These are phyloP conservation scores for Furcula furcula DNA, from an alignment of 2,888 invertebrate genomes.

Conservation along the genomic window DNA sequence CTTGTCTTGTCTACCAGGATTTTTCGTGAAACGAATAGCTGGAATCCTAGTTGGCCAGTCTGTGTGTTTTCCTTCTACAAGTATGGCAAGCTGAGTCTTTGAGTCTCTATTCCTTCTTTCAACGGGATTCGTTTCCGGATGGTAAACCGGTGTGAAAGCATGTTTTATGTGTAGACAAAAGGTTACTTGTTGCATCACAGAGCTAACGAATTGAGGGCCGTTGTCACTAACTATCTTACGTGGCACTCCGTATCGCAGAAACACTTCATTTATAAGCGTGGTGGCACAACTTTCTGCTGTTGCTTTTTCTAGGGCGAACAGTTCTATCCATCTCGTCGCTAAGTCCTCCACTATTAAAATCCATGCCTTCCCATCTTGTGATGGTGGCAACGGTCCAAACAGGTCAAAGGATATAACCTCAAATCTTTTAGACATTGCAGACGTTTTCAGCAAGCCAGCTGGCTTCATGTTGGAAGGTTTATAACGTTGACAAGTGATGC, in stretches of 20 bases:
- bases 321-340: not conserved
- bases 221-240: not conserved
- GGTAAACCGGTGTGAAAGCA: not conserved
- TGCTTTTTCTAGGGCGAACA: not conserved
- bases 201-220: slow-evolving; percentile 1
- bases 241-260: not conserved
- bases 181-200: not conserved
- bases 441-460: slow-evolving; percentile 8
- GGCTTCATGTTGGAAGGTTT: slow-evolving; percentile 6
- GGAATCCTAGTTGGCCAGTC: not conserved
- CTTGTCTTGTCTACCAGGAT: slow-evolving; percentile 6
- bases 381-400: no score
- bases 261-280: not conserved
- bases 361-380: no score
- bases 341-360: not conserved
- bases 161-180: not conserved
- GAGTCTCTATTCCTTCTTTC: not conserved
- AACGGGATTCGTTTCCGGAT: slow-evolving; percentile 1
- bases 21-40: not conserved
- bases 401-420: no score
- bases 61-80: not conserved
- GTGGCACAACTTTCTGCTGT: not conserved
- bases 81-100: not conserved
- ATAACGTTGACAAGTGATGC: slow-evolving; percentile 4
- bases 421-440: slow-evolving; percentile 3